These are phyloP conservation scores for Drosophila arawakana DNA, from an alignment of 1,140 invertebrate genomes.

Conservation along the genomic window DNA sequence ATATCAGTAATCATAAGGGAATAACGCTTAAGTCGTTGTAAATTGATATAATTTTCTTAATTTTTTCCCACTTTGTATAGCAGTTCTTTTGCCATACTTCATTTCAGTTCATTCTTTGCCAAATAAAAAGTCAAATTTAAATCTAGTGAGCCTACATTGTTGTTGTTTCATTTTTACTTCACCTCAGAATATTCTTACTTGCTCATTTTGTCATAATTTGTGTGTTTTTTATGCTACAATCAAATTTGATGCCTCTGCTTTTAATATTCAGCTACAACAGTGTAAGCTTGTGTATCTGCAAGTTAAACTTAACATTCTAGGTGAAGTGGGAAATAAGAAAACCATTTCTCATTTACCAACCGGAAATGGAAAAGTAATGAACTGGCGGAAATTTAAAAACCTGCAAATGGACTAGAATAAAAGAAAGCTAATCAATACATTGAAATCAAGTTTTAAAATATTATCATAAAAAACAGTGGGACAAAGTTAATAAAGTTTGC, in stretches of 20 bases:
- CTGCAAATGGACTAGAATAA: not conserved
- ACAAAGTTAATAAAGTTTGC: no score
- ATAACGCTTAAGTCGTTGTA: not conserved
- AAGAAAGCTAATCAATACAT: constrained; percentile 3
- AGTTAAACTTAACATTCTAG: not conserved
- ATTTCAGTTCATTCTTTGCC: not conserved
- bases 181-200: not conserved
- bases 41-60: constrained; percentile 9
- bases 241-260: not conserved
- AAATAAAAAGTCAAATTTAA: constrained; percentile 1
- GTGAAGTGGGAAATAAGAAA: not conserved
- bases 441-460: no score
- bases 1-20: no score
- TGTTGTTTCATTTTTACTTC: constrained; percentile 1
- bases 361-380: constrained; percentile 10
- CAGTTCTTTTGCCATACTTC: not conserved
- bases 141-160: constrained; percentile 10
- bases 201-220: not conserved
- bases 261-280: not conserved
- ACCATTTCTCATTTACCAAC: not conserved
- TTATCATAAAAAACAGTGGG: no score
- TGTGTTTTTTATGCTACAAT: constrained; percentile 5
- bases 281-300: not conserved
- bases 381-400: constrained; percentile 10
- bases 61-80: constrained; percentile 15